Evolutionary conservation across 2,888 invertebrate species (phyloP).

Genomic region (Melinaea marsaeus): DNA sequence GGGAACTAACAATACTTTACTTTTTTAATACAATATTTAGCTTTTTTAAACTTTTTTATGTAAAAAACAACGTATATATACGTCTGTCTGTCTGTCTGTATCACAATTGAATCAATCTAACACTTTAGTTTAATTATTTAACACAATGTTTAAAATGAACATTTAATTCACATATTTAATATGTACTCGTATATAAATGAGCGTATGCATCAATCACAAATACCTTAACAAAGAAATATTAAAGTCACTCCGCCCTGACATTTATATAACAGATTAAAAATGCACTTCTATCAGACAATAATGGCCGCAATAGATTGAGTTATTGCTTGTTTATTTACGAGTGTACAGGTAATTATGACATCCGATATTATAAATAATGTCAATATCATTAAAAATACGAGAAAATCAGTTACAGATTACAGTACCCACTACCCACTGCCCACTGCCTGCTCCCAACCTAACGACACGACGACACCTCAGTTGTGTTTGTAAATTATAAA

Average conservation of each 20-base stretch:
- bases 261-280: slow-evolving; percentile 22
- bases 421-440: no score
- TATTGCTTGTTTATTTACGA: slow-evolving; percentile 23
- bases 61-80: no score
- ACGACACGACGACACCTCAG: no score
- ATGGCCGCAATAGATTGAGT: slow-evolving; percentile 18
- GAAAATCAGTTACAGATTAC: background rate
- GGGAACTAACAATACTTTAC: slow-evolving; percentile 32
- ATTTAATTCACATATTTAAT: no score
- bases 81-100: no score
- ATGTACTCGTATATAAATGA: no score
- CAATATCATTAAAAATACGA: slow-evolving; percentile 15
- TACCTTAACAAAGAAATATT: background rate
- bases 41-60: background rate
- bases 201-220: no score
- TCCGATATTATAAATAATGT: slow-evolving; percentile 19
- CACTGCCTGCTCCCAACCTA: no score
- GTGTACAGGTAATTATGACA: slow-evolving; percentile 21
- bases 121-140: no score
- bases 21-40: slow-evolving; percentile 1
- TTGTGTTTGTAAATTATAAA: no score
- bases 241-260: slow-evolving; percentile 6
- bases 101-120: no score
- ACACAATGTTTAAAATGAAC: no score
- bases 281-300: slow-evolving; percentile 9